A percentile compares a stretch with the other conserved stretches of the same genome.
These are phyloP conservation scores for Argynnis bischoffii DNA, from an alignment of 2,888 invertebrate genomes.

Conservation along the genomic window DNA sequence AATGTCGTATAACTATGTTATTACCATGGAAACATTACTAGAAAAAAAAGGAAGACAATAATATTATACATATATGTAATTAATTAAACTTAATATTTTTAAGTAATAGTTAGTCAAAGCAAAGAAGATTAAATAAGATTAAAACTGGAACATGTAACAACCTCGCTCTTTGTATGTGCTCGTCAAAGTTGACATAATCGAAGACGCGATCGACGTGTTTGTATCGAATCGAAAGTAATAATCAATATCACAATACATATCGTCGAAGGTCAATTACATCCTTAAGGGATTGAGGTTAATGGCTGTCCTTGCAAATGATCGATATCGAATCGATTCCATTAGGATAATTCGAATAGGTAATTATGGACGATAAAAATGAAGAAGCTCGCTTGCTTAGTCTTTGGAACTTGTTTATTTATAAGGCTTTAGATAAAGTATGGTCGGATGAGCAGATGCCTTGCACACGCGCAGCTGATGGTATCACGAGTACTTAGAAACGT, in stretches of 20 bases:
- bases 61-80: background rate
- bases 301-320: conserved; percentile 56
- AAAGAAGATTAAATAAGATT: conserved; percentile 26
- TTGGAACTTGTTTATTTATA: conserved; percentile 35
- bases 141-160: conserved; percentile 30
- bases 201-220: conserved; percentile 45
- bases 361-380: conserved; percentile 49
- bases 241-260: conserved; percentile 58
- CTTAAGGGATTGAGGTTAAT: conserved; percentile 71
- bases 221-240: conserved; percentile 53
- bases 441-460: conserved; percentile 45
- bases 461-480: conserved; percentile 67
- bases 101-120: conserved; percentile 12
- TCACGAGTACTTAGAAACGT: conserved; percentile 71
- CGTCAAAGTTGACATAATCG: conserved; percentile 54
- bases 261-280: conserved; percentile 64
- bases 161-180: conserved; percentile 47
- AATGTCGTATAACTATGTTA: too few species aligned
- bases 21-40: too few species aligned
- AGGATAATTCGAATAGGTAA: conserved; percentile 50
- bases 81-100: background rate
- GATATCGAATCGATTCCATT: conserved; percentile 61
- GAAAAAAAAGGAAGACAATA: too few species aligned
- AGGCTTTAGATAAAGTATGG: conserved; percentile 49
- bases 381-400: conserved; percentile 16